A percentile compares a stretch with the other conserved stretches of the same genome.
Conservation (phyloP, 2,888 invertebrate species). For the Pandemis cinnamomeana region DNA sequence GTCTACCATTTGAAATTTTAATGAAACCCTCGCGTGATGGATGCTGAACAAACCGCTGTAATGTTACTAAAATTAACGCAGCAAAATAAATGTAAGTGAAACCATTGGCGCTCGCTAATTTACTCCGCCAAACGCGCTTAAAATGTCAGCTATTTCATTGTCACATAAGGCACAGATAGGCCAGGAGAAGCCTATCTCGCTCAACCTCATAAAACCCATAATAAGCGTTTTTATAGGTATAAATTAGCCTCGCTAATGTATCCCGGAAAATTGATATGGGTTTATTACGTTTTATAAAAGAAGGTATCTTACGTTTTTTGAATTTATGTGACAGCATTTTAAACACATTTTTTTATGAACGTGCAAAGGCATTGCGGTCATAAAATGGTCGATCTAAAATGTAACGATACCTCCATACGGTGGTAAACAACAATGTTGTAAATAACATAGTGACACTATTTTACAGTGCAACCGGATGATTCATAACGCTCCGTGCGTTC, state of each 20-base stretch:
- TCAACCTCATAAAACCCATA: constrained; percentile 22
- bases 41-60: constrained; percentile 50
- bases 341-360: not conserved
- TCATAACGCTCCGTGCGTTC: constrained; percentile 50
- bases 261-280: constrained; percentile 13
- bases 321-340: not conserved
- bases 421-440: constrained; percentile 44
- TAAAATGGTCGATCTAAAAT: constrained; percentile 17
- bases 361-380: not conserved
- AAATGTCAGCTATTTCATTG: constrained; percentile 11
- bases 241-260: constrained; percentile 26
- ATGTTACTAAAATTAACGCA: constrained; percentile 14
- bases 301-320: not conserved
- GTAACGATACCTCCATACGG: constrained; percentile 32
- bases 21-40: constrained; percentile 63
- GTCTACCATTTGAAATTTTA: constrained; percentile 58
- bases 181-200: constrained; percentile 8
- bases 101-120: constrained; percentile 10
- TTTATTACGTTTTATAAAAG: constrained; percentile 26
- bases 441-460: constrained; percentile 48
- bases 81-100: constrained; percentile 9
- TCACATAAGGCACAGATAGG: constrained; percentile 5
- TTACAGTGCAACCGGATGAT: constrained; percentile 50
- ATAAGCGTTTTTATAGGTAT: constrained; percentile 11
- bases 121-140: not conserved